Evolutionary conservation across 2,888 invertebrate genomes (phyloP).

Genomic region (Petrolisthes manimaculis): DNA sequence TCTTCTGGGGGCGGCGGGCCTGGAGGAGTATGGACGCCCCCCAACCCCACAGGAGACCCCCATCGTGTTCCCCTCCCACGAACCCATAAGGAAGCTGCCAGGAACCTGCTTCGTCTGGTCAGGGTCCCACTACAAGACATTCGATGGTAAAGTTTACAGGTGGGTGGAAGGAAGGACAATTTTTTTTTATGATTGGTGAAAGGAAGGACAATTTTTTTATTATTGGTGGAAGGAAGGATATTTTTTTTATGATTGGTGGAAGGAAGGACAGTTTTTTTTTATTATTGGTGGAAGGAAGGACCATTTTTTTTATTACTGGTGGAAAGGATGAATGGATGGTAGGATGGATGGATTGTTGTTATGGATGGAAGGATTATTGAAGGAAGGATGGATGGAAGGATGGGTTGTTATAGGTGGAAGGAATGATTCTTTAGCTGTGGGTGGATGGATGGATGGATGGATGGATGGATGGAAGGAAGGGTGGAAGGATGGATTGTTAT

Average conservation of each 20-base stretch:
- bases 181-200: too few species aligned
- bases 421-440: too few species aligned
- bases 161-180: constrained; percentile 15
- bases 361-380: too few species aligned
- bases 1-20: too few species aligned
- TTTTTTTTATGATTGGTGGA: too few species aligned
- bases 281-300: not conserved
- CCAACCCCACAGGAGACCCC: not conserved
- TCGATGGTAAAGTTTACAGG: constrained; percentile 81
- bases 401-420: not conserved
- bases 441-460: not conserved
- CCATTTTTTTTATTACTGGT: too few species aligned
- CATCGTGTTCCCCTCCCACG: not conserved
- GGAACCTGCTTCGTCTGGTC: constrained; percentile 83
- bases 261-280: not conserved
- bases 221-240: too few species aligned
- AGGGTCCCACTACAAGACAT: constrained; percentile 73
- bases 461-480: too few species aligned
- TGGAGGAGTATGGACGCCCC: not conserved
- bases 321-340: too few species aligned
- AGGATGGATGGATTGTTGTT: not conserved
- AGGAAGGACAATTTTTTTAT: too few species aligned
- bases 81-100: constrained; percentile 29
- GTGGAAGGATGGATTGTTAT: too few species aligned
- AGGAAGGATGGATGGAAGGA: not conserved